These are phyloP conservation scores for Myrmophylax atrothorax DNA, from an alignment of 2,113 vertebrate species.

Conservation along the genomic window DNA sequence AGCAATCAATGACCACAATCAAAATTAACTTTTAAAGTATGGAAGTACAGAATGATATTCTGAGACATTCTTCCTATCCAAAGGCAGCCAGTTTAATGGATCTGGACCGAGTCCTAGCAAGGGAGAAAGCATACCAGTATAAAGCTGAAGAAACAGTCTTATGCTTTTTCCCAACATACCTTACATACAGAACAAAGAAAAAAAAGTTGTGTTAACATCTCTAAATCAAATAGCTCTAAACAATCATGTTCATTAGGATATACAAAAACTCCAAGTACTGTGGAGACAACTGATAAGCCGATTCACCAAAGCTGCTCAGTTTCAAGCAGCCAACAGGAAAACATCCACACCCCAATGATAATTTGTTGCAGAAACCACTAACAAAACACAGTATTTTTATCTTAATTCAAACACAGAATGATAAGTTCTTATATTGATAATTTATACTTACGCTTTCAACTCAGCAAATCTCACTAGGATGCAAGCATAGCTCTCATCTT, in stretches of 20 bases:
- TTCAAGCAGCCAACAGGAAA: not conserved
- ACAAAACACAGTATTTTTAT: not conserved
- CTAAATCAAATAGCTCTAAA: not conserved
- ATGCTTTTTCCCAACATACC: not conserved
- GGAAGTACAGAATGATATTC: not conserved
- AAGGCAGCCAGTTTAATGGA: not conserved
- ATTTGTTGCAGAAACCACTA: not conserved
- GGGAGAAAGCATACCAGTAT: not conserved
- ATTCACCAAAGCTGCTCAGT: not conserved
- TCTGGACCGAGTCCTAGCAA: not conserved
- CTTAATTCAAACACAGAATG: not conserved
- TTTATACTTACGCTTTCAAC: conserved; percentile 87
- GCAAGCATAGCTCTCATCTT: conserved; percentile 87
- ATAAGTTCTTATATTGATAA: not conserved
- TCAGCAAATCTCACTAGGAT: conserved; percentile 94
- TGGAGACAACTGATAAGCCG: not conserved
- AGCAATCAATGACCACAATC: not conserved
- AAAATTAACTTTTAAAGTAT: not conserved
- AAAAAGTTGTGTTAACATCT: not conserved
- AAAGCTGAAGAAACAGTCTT: not conserved
- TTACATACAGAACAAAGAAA: not conserved
- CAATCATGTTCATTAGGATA: not conserved
- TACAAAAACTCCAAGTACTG: not conserved
- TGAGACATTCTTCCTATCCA: not conserved
- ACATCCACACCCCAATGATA: not conserved